Conservation (phyloP, 2,888 invertebrate genomes). For the Aphrophora alni region DNA sequence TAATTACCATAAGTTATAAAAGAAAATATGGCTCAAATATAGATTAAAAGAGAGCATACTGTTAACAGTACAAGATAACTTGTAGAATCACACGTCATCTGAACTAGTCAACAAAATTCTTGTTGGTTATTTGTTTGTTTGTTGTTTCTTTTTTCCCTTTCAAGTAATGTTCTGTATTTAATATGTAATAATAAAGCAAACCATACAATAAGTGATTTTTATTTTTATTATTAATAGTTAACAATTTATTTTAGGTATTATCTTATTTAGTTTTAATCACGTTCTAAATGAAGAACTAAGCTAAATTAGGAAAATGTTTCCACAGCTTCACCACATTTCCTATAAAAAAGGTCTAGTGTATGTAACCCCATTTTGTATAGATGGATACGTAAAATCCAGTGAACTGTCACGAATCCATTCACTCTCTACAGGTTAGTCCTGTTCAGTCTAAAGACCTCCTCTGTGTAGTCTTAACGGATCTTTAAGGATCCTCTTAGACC, state of each 20-base stretch:
- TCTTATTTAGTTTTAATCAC: too few relatives aligned
- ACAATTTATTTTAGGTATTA: not conserved
- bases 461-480: too few relatives aligned
- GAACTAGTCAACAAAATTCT: not conserved
- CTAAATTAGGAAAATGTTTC: too few relatives aligned
- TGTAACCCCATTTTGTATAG: too few relatives aligned
- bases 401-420: too few relatives aligned
- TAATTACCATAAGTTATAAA: not conserved
- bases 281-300: too few relatives aligned
- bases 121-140: slow-evolving; percentile 3
- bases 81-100: not conserved
- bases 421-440: too few relatives aligned
- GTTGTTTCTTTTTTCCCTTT: not conserved
- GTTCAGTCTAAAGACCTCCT: too few relatives aligned
- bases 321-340: too few relatives aligned
- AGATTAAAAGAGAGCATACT: not conserved
- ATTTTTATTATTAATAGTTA: not conserved
- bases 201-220: not conserved
- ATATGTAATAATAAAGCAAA: slow-evolving; percentile 1
- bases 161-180: slow-evolving; percentile 2
- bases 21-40: not conserved
- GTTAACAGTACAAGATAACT: not conserved
- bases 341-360: too few relatives aligned
- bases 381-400: too few relatives aligned
- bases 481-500: too few relatives aligned